Evolutionary conservation across 2,888 invertebrate genomes (phyloP), one percentile per base, ranked within the genome.

Genomic region (Automeris io): DNA sequence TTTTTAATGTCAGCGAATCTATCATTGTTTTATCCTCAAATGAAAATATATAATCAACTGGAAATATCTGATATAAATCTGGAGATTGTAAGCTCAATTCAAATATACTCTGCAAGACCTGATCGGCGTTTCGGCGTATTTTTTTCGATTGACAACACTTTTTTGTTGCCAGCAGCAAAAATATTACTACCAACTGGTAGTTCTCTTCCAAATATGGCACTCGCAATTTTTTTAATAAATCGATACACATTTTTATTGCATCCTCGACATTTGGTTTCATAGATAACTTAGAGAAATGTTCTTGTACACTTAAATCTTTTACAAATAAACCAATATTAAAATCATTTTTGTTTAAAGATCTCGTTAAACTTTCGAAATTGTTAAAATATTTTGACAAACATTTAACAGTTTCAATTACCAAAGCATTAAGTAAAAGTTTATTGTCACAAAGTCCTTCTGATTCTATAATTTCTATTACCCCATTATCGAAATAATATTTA

Each of bases 1-100:
- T 66, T 37, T 68, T 74, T n/a, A 85, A 56, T 21, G 69, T 78
- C 1, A 85, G 46, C 29, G 83, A 51, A 35, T 82, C 61, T 1
- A 83, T 42, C 18, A 85, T 23, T 3, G 43, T 49, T 33, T 55
- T 59, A 13, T 78, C 65, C 42, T 75, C 50, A 22, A 78, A 79
- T 11, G 71, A 65, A 46, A 87, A 86, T 40, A 87, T 65, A 6
- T 52, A 63, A 9, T 75, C 55, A 0, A 76, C 65, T 1, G 80
- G 59, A 25, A 86, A 82, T 42, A 87, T 46, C 58, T 80, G 73
- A 43, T 73, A 85, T 11, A 87, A 44, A 57, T 87, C 83, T 1
- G 86, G 87, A 7, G 70, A 57, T 47, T 81, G 78, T 0, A 64
- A 48, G 36, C 76, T 78, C 26, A 85, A 51, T 61, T 87, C 86